Conservation (phyloP, 2,888 invertebrate species). For the Andricus curvator region DNA sequence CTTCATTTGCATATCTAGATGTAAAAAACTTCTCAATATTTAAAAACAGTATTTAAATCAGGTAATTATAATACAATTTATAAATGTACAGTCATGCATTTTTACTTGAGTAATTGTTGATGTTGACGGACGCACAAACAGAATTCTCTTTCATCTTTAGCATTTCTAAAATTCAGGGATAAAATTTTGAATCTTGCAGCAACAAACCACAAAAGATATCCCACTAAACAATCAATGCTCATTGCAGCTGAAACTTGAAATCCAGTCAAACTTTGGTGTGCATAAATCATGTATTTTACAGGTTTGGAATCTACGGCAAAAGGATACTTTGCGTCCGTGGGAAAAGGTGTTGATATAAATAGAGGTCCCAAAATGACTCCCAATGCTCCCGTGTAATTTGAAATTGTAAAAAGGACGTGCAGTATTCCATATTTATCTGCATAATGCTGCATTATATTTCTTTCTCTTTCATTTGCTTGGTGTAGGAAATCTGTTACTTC, state of each 20-base stretch:
- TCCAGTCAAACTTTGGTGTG: slow-evolving; percentile 23
- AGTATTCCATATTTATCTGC: slow-evolving; percentile 21
- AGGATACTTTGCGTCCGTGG: slow-evolving; percentile 35
- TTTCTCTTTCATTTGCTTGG: slow-evolving; percentile 6
- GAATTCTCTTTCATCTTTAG: slow-evolving; percentile 23
- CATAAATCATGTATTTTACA: slow-evolving; percentile 19
- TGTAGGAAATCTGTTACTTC: slow-evolving; percentile 4
- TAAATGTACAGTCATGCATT: not conserved
- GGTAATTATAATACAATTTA: not conserved
- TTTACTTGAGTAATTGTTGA: slow-evolving; percentile 20
- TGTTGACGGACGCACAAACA: not conserved
- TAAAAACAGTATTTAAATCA: not conserved
- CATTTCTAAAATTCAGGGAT: slow-evolving; percentile 2
- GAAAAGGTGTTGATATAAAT: slow-evolving; percentile 16
- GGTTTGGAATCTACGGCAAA: not conserved
- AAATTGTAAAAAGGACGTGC: slow-evolving; percentile 6
- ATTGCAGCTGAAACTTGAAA: slow-evolving; percentile 37
- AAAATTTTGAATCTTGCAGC: slow-evolving; percentile 24
- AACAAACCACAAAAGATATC: slow-evolving; percentile 26
- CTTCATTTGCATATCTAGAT: slow-evolving; percentile 1
- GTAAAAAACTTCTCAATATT: not conserved
- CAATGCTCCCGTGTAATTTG: slow-evolving; percentile 22
- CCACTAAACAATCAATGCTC: slow-evolving; percentile 23
- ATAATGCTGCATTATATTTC: slow-evolving; percentile 14
- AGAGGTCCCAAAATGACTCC: slow-evolving; percentile 8